Percentiles rank a stretch among this genome's conserved stretches.
phyloP scores from a whole-genome alignment of 2,888 invertebrate species.

The Dascillus cervinus region DNA sequence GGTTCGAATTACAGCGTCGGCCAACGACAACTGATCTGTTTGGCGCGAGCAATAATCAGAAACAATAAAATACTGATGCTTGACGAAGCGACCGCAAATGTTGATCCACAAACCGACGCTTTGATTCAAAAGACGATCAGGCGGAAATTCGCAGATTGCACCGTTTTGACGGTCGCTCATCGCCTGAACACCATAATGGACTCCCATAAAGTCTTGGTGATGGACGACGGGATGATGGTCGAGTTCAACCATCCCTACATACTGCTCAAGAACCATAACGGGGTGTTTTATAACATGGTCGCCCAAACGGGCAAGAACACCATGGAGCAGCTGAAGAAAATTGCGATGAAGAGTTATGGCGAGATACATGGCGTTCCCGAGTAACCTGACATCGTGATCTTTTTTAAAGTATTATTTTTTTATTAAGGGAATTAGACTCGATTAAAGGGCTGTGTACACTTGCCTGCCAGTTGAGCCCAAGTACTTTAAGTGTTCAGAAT shows the following conservation, averaged over 20 bases:
- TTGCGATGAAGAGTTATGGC: conserved; percentile 42
- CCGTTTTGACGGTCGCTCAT: conserved; percentile 43
- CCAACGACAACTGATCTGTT: conserved; percentile 58
- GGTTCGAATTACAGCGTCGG: conserved; percentile 33
- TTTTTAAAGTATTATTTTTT: too few species aligned
- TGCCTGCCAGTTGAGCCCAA: conserved; percentile 12
- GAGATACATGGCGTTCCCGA: conserved; percentile 17
- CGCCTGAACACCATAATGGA: conserved; percentile 47
- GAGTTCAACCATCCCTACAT: conserved; percentile 17
- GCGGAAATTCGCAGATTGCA: conserved; percentile 42
- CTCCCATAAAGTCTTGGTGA: conserved; percentile 44
- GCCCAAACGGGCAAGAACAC: conserved; percentile 54
- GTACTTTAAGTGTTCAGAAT: conserved; percentile 3
- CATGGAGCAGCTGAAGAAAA: conserved; percentile 35
- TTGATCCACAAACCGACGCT: conserved; percentile 65
- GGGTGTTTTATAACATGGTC: conserved; percentile 58
- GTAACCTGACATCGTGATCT: too few species aligned
- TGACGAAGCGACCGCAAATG: conserved; percentile 71
- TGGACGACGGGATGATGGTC: conserved; percentile 39
- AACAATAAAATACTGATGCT: conserved; percentile 22
- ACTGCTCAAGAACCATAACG: conserved; percentile 35
- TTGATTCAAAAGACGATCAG: conserved; percentile 59
- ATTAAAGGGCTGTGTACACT: conserved; percentile 11
- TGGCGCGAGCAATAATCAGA: conserved; percentile 53
- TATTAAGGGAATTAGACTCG: too few species aligned